Evolutionary conservation across 2,797 vertebrate genomes (phyloP).

Genomic region (Coendou prehensilis): DNA sequence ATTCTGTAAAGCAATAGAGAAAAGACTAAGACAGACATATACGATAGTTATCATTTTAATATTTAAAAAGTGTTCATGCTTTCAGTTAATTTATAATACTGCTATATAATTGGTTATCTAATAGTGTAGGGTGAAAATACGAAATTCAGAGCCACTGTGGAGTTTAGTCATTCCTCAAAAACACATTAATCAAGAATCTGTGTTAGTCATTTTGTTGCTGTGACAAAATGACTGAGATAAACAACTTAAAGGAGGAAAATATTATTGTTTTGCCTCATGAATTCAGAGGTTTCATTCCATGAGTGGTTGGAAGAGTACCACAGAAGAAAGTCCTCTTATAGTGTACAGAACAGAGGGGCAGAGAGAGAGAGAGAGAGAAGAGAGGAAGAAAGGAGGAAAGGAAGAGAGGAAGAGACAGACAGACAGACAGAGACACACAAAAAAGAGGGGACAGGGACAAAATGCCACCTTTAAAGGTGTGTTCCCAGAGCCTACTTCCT

Average conservation of each 20-base stretch:
- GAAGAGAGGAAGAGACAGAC: background rate
- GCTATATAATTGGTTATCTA: background rate
- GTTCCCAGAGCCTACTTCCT: too few species aligned
- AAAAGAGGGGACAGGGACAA: background rate
- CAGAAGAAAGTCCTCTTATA: background rate
- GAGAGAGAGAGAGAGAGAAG: background rate
- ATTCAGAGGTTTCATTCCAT: background rate
- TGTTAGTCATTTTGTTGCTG: background rate
- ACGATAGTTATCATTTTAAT: background rate
- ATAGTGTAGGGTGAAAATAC: background rate
- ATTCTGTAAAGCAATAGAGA: background rate
- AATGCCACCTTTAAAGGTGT: background rate
- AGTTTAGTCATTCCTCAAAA: background rate
- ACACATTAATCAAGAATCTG: slow-evolving; percentile 1
- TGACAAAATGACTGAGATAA: background rate
- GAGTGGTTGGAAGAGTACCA: background rate
- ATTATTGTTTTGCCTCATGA: background rate
- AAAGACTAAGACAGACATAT: background rate
- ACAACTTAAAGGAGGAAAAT: background rate
- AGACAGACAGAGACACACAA: background rate
- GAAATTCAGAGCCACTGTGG: background rate
- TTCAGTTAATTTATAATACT: background rate
- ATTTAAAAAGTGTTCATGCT: background rate
- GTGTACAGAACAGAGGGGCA: background rate
- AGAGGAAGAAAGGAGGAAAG: background rate